These are phyloP conservation scores for Nymphalis c-album DNA, from an alignment of 2,888 invertebrate species.

Conservation along the genomic window DNA sequence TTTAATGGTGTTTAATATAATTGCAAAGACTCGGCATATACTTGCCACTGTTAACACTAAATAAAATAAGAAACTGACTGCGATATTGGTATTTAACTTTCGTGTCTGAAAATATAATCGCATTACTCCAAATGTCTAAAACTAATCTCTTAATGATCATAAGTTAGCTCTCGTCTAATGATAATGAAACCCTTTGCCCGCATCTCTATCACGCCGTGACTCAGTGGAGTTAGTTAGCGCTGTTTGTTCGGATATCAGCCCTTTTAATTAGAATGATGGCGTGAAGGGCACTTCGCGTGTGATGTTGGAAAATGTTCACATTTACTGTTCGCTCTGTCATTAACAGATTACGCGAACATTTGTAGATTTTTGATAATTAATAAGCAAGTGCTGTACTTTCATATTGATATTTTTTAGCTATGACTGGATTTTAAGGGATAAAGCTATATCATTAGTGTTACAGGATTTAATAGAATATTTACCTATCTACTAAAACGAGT, in stretches of 20 bases:
- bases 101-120: neutral
- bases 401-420: too few species aligned
- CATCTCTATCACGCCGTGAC: neutral
- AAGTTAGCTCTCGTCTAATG: neutral
- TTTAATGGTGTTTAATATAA: too few species aligned
- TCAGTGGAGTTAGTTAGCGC: slow-evolving; percentile 18
- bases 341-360: slow-evolving; percentile 12
- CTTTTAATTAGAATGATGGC: slow-evolving; percentile 17
- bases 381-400: too few species aligned
- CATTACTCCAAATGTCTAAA: neutral
- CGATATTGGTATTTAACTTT: neutral
- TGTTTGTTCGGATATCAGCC: slow-evolving; percentile 11
- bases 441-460: too few species aligned
- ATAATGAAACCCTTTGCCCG: slow-evolving; percentile 4
- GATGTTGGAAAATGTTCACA: slow-evolving; percentile 16
- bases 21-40: too few species aligned
- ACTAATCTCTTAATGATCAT: neutral
- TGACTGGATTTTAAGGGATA: too few species aligned
- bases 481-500: too few species aligned
- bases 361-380: neutral
- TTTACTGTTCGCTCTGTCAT: slow-evolving; percentile 6
- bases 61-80: too few species aligned
- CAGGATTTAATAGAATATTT: too few species aligned
- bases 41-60: too few species aligned
- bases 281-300: slow-evolving; percentile 6